Base-by-base conservation (phyloP, 2,113 vertebrate species). In the Euleptes europaea region DNA sequence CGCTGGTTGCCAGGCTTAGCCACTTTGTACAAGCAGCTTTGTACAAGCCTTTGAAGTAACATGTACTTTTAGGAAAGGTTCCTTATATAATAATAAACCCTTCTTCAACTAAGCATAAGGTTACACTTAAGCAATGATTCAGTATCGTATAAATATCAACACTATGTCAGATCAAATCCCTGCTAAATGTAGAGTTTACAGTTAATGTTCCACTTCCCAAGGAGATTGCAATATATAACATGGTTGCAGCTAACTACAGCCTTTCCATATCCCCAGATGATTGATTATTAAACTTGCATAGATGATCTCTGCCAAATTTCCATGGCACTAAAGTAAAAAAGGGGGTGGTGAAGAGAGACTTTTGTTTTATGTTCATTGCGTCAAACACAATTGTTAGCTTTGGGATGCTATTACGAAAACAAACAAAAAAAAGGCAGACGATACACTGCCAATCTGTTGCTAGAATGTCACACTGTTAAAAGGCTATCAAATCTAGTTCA, bases 331-430 rank as follows among this genome's bases (percentile, higher is more conserved):
- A 13, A 73, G 63, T 6, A 44, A 0, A 0, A 44, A 69, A 69
- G 67, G 33, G 42, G 73, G 31, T 47, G 26, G 60, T 28, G 60
- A 63, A 42, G 28, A 7, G 23, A 79, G 8, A 75, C 0, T 80
- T 1, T 49, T 70, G 72, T 28, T 63, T 33, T 73, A 11, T 78
- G 82, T 86, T 69, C 35, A 66, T 13, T 76, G 69, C 57, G 70
- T 63, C 33, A 76, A 77, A 75, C 63, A 89, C 84, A 92, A 10
- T 2, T 23, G 75, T 87, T 77, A 54, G 81, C 1, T 2, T 28
- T 17, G 44, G 81, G 76, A 89, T 57, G 1, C 19, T 69, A 44
- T 82, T 87, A 66, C 44, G 19, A 49, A n/a, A 49, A 75, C 38
- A 44, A 33, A 17, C 4, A 57, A 21, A 57, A 4, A 89, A 57